phyloP scores from a whole-genome alignment of 2,797 vertebrate species.

The Monodelphis domestica region DNA sequence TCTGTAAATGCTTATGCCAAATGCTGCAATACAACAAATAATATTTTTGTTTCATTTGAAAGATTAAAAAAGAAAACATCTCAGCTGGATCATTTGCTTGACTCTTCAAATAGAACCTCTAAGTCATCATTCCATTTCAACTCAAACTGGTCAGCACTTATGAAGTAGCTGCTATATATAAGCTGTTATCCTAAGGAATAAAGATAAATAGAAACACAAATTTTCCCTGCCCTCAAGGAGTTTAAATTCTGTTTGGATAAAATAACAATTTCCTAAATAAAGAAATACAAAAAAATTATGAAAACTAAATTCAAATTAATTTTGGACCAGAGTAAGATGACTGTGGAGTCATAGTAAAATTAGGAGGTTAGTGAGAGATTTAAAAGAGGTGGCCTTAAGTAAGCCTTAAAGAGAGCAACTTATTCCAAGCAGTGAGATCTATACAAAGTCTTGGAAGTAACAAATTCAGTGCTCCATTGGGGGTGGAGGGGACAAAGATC shows the following conservation, averaged over 20 bases:
- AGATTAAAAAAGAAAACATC: background rate
- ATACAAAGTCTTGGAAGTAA: background rate
- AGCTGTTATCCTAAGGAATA: background rate
- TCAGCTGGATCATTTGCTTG: background rate
- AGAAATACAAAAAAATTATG: background rate
- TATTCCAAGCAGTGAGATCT: background rate
- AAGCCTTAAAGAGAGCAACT: background rate
- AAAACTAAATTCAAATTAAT: background rate
- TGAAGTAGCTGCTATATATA: background rate
- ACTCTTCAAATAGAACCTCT: background rate
- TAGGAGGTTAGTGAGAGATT: background rate
- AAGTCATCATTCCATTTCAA: background rate
- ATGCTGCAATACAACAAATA: background rate
- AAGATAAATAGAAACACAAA: background rate
- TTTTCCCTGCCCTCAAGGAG: background rate
- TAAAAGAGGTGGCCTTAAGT: background rate
- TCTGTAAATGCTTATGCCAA: background rate
- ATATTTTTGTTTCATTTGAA: background rate
- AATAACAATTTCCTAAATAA: background rate
- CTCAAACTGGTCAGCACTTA: background rate
- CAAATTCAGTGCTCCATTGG: background rate
- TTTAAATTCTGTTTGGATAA: background rate
- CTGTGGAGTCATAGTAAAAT: background rate
- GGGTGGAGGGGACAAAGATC: background rate
- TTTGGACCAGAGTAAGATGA: background rate